Evolutionary conservation across 2,797 vertebrate genomes (phyloP).

Genomic region (Holocentrus rufus): DNA sequence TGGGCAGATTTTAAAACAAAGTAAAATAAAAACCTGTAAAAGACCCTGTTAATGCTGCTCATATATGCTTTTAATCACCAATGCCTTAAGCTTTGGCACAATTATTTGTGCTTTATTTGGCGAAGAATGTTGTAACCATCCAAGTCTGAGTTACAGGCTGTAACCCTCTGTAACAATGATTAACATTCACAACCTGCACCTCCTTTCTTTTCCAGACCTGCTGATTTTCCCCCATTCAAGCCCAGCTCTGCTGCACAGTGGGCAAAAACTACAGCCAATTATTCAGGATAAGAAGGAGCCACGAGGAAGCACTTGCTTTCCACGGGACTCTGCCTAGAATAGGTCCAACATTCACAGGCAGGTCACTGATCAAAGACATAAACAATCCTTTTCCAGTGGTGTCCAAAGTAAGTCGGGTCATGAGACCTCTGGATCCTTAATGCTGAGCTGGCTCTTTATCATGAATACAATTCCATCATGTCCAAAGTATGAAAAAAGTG

Average conservation of each 20-base stretch:
- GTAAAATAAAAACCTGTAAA: neutral
- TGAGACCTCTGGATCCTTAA: slow-evolving; percentile 29
- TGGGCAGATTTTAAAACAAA: neutral
- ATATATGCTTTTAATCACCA: neutral
- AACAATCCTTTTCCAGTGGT: slow-evolving; percentile 49
- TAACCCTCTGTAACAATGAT: slow-evolving; percentile 55
- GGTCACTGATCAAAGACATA: slow-evolving; percentile 55
- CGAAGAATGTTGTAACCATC: slow-evolving; percentile 54
- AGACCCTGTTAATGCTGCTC: neutral
- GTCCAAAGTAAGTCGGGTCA: slow-evolving; percentile 63
- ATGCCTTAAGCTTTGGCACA: slow-evolving; percentile 13
- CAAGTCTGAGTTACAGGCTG: slow-evolving; percentile 38
- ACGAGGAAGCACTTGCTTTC: slow-evolving; percentile 77
- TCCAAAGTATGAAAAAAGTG: slow-evolving; percentile 56
- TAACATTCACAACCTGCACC: slow-evolving; percentile 53
- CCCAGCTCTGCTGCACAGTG: slow-evolving; percentile 24
- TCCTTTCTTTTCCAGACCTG: slow-evolving; percentile 22
- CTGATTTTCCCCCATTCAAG: slow-evolving; percentile 41
- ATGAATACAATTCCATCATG: slow-evolving; percentile 53
- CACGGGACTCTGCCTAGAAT: slow-evolving; percentile 70
- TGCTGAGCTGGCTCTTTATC: slow-evolving; percentile 56
- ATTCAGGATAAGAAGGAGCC: slow-evolving; percentile 61
- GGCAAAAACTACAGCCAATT: slow-evolving; percentile 55
- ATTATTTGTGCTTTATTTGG: slow-evolving; percentile 53
- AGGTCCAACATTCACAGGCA: slow-evolving; percentile 52